Evolutionary conservation across 1,140 invertebrate genomes (phyloP).

Genomic region (Bombus affinis): DNA sequence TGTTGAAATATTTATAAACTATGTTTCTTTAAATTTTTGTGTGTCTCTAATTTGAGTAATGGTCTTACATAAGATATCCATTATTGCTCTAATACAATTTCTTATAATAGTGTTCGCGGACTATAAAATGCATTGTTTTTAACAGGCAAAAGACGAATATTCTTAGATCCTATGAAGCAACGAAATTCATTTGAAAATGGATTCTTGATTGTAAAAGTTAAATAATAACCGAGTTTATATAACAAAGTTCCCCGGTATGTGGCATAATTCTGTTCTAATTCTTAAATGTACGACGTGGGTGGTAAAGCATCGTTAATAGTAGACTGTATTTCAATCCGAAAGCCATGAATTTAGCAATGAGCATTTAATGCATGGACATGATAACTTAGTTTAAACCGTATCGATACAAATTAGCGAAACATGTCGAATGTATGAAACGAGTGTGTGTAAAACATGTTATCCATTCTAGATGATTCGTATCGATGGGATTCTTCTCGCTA

Average conservation of each 20-base stretch:
- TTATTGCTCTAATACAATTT: background rate
- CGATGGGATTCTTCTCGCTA: background rate
- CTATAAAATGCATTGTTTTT: background rate
- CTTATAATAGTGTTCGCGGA: background rate
- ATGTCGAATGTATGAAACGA: background rate
- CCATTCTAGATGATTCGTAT: background rate
- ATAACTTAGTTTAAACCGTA: background rate
- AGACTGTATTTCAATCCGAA: background rate
- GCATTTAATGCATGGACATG: background rate
- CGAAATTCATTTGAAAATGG: background rate
- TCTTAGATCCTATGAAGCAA: background rate
- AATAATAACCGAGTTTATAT: conserved; percentile 26
- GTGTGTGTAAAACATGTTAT: background rate
- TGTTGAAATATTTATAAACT: background rate
- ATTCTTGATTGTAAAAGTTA: background rate
- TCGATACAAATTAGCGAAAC: background rate
- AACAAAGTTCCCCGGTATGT: conserved; percentile 12
- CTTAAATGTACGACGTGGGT: conserved; percentile 17
- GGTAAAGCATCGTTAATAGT: conserved; percentile 19
- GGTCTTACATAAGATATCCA: too few species aligned
- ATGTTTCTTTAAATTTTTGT: background rate
- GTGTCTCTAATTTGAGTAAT: background rate
- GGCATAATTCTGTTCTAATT: conserved; percentile 22
- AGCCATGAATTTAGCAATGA: conserved; percentile 18
- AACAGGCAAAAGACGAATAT: background rate